Percentiles rank a stretch among this genome's conserved stretches.
Evolutionary conservation across 1,140 invertebrate species (phyloP).

Genomic region (Cotesia glomerata): DNA sequence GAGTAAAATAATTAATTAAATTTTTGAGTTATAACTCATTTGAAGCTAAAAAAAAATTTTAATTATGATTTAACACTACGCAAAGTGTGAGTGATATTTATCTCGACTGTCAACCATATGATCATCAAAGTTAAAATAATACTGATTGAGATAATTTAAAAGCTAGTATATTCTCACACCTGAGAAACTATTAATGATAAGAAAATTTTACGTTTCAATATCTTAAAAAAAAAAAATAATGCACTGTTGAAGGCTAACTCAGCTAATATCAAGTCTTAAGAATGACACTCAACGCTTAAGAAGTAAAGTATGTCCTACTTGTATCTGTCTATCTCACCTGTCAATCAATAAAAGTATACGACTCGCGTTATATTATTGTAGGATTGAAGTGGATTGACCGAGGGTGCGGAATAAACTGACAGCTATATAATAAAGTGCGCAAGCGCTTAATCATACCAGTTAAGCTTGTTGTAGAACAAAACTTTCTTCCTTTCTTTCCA

Average conservation of each 20-base stretch:
- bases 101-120: not conserved
- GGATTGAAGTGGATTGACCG: not conserved
- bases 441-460: not conserved
- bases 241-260: too few species aligned
- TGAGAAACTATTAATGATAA: slow-evolving; percentile 2
- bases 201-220: not conserved
- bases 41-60: not conserved
- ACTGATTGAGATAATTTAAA: not conserved
- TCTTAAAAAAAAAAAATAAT: not conserved
- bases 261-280: too few species aligned
- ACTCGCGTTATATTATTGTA: not conserved
- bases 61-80: not conserved
- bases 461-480: not conserved
- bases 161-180: not conserved
- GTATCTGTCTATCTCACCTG: too few species aligned
- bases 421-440: not conserved
- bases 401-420: not conserved
- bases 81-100: not conserved
- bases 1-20: too few species aligned
- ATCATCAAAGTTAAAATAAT: not conserved
- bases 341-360: not conserved
- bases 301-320: too few species aligned
- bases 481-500: not conserved
- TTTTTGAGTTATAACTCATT: too few species aligned
- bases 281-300: too few species aligned